Evolutionary conservation across 2,113 vertebrate species (phyloP), one percentile per base, ranked within the genome.

Genomic region (Orientallactaga bullata): DNA sequence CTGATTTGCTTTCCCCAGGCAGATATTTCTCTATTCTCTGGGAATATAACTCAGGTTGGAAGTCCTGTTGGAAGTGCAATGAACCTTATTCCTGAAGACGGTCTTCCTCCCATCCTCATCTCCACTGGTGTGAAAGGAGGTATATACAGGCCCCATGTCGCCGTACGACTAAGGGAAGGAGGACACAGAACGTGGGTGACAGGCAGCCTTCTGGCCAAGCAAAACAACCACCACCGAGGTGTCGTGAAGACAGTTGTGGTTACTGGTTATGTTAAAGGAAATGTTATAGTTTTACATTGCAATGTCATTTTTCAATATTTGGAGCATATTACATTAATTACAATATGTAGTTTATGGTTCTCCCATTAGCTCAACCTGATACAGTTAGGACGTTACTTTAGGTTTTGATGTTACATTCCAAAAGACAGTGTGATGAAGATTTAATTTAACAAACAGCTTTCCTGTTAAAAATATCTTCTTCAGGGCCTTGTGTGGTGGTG

Each of bases 111-210:
- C 97, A 99, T 99, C 97, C 99, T 99, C 97, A 99, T 99, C 98
- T 99, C 99, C 97, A 99, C 99, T 28, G 99, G 99, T 95, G 99
- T 99, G 96, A 99, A 99, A 99, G 99, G 99, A 99, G 99, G 99
- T 99, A 96, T 91, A n/a, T 66, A 5, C 68, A 24, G 82, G n/a
- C 65, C 68, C 69, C 24, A 77, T 82, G 6, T 65, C 85, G 16
- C 71, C 68, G 91, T 93, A n/a, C 88, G 30, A 42, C 86, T 87
- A 88, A 90, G 74, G 81, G 26, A 68, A 39, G 18, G 72, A 88
- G 18, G 72, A 85, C 12, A 72, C n/a, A 71, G 47, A 85, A 47
- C 81, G 37, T 42, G 37, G 89, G 23, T 79, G 37, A 81, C 81
- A 76, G 61, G 18, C 4, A 65, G 66, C 23, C 18, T 89, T 92